phyloP scores from a whole-genome alignment of 2,113 vertebrate genomes.

The Numida meleagris region DNA sequence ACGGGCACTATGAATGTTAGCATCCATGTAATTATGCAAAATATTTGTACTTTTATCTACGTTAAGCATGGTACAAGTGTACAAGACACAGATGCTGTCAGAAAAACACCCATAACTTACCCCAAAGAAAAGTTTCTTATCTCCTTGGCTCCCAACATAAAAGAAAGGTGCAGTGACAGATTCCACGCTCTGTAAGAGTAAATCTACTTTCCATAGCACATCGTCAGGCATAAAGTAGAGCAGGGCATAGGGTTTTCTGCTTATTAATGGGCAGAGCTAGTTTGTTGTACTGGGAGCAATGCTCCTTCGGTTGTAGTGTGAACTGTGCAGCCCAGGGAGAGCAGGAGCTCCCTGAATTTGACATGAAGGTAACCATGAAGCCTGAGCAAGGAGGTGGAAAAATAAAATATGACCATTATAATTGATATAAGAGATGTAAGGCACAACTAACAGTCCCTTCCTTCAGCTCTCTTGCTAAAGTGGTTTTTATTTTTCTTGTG shows the following conservation, averaged over 20 bases:
- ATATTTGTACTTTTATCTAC: conserved; percentile 68
- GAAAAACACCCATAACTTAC: conserved; percentile 34
- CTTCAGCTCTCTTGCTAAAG: not conserved
- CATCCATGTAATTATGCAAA: conserved; percentile 69
- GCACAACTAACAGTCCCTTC: not conserved
- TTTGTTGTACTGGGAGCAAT: not conserved
- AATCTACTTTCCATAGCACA: not conserved
- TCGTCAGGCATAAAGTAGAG: not conserved
- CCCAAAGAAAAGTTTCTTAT: not conserved
- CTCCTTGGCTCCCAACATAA: not conserved
- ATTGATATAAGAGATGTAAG: not conserved
- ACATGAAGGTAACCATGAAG: not conserved
- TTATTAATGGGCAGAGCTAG: not conserved
- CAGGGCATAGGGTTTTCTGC: not conserved
- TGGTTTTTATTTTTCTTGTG: not conserved
- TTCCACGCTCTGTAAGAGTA: not conserved
- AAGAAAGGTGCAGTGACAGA: not conserved
- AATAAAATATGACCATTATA: not conserved
- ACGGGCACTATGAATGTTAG: conserved; percentile 39
- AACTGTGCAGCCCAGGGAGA: not conserved
- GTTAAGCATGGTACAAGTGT: conserved; percentile 37
- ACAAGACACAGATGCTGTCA: conserved; percentile 49
- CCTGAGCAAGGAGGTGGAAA: not conserved
- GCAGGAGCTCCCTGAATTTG: not conserved
- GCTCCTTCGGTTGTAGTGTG: not conserved